These are phyloP conservation scores for Hemaris fuciformis DNA, from an alignment of 2,888 invertebrate genomes.

Conservation along the genomic window DNA sequence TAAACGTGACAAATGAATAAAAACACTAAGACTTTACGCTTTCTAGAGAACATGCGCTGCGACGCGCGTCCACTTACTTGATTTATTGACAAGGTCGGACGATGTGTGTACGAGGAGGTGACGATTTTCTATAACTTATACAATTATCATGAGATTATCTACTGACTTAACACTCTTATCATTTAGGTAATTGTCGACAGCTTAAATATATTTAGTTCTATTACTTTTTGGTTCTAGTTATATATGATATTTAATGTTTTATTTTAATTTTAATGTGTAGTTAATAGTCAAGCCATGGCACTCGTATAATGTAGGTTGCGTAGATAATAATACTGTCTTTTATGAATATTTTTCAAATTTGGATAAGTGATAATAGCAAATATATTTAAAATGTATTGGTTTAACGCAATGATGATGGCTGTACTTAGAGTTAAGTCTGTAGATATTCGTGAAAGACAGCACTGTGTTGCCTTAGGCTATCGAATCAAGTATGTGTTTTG, in stretches of 20 bases:
- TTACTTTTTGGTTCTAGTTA: not conserved
- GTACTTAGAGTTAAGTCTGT: not conserved
- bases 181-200: not conserved
- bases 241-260: not conserved
- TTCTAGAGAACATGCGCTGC: too few relatives aligned
- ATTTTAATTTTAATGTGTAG: too few relatives aligned
- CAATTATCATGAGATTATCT: not conserved
- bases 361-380: not conserved
- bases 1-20: too few relatives aligned
- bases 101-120: not conserved
- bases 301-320: not conserved
- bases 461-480: not conserved
- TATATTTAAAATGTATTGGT: not conserved
- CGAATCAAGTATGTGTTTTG: not conserved
- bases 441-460: not conserved
- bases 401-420: not conserved
- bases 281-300: not conserved
- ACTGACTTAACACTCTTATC: not conserved
- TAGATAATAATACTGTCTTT: not conserved
- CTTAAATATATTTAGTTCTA: not conserved
- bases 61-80: too few relatives aligned
- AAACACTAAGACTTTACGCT: too few relatives aligned
- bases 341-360: not conserved
- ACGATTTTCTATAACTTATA: not conserved
- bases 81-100: too few relatives aligned